A percentile compares a stretch with the other conserved stretches of the same genome.
These are phyloP conservation scores for Thelaira solivaga DNA, from an alignment of 2,888 invertebrate species.

Conservation along the genomic window DNA sequence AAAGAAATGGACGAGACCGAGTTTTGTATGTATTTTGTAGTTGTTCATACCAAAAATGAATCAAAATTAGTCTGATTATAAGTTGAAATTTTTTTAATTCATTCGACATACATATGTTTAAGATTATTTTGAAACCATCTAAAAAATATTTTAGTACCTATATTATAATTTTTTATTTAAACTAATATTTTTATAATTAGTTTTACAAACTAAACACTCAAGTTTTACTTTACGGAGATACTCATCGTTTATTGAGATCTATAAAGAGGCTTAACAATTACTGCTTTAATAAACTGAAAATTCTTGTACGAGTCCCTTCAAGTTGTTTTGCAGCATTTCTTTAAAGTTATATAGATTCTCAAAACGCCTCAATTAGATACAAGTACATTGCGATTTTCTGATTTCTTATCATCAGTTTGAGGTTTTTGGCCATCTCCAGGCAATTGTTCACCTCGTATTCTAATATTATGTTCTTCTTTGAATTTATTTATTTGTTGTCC, in stretches of 20 bases:
- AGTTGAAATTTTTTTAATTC: no score
- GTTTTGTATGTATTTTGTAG: no score
- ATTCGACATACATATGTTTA: no score
- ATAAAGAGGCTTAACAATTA: background rate
- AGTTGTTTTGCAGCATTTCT: slow-evolving; percentile 7
- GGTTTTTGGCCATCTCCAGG: slow-evolving; percentile 69
- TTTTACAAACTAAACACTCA: slow-evolving; percentile 26
- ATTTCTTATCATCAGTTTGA: slow-evolving; percentile 68
- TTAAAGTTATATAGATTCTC: background rate
- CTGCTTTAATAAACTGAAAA: slow-evolving; percentile 8
- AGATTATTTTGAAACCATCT: no score
- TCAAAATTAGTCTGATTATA: no score
- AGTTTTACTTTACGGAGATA: background rate
- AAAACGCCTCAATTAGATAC: slow-evolving; percentile 74
- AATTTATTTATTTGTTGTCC: slow-evolving; percentile 94
- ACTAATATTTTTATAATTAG: slow-evolving; percentile 38
- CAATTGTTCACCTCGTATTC: slow-evolving; percentile 84
- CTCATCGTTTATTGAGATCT: slow-evolving; percentile 9
- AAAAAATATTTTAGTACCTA: no score
- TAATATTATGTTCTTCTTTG: slow-evolving; percentile 92
- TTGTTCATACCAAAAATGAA: no score
- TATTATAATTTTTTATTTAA: background rate
- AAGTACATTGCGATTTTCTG: slow-evolving; percentile 79
- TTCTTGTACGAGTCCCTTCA: background rate
- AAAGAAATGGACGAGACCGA: no score